These are phyloP conservation scores for Pampus argenteus DNA, from an alignment of 2,797 vertebrate genomes.

Conservation along the genomic window DNA sequence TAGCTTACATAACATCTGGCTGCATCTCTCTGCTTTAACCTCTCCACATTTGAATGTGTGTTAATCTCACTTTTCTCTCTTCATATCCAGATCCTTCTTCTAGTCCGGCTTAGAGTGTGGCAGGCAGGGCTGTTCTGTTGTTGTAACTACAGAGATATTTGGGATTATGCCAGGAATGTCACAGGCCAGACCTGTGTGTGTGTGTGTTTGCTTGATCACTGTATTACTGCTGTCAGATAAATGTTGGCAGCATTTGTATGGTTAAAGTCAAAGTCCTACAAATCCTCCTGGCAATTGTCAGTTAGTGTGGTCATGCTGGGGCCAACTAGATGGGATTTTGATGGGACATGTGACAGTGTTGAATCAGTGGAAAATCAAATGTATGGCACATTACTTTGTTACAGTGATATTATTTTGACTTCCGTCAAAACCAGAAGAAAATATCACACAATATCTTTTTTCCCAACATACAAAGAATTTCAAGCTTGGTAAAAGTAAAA, in stretches of 20 bases:
- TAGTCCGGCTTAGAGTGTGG: conserved; percentile 16
- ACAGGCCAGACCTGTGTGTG: conserved; percentile 11
- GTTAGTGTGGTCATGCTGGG: conserved; percentile 3
- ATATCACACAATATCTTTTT: no score
- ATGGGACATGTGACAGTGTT: not conserved
- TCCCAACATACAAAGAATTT: not conserved
- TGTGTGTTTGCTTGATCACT: conserved; percentile 10
- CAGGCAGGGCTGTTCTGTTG: conserved; percentile 16
- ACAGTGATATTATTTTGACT: not conserved
- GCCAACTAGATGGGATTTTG: conserved; percentile 26
- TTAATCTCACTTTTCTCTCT: conserved; percentile 16
- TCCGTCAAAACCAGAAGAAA: not conserved
- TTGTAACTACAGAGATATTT: conserved; percentile 45
- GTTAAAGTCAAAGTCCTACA: conserved; percentile 32
- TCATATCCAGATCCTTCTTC: conserved; percentile 17
- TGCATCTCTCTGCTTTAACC: conserved; percentile 11
- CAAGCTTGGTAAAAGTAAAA: not conserved
- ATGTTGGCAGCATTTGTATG: conserved; percentile 28
- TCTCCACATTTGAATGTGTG: conserved; percentile 15
- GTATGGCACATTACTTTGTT: not conserved
- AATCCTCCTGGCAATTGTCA: conserved; percentile 29
- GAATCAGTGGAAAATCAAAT: conserved; percentile 3
- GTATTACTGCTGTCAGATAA: conserved; percentile 32
- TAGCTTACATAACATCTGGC: conserved; percentile 37
- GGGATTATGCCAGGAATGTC: conserved; percentile 29